These are phyloP conservation scores for Chloebia gouldiae DNA, from an alignment of 2,113 vertebrate genomes.

Conservation along the genomic window DNA sequence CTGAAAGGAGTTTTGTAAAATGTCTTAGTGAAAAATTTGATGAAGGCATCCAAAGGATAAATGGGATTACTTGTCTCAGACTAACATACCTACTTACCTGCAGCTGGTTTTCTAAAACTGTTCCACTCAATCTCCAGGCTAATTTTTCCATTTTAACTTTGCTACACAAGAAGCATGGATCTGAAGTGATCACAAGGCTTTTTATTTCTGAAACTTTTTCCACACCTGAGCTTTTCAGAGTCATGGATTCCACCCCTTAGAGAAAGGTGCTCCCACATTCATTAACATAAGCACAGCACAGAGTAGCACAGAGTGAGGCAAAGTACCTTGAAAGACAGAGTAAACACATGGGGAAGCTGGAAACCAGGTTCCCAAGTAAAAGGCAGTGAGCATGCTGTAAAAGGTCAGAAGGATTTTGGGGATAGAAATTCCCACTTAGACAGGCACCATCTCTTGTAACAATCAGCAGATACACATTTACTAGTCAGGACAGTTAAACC, in stretches of 20 bases:
- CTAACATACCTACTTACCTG: neutral
- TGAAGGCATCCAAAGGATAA: neutral
- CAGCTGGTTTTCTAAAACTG: neutral
- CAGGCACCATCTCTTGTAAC: neutral
- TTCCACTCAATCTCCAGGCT: neutral
- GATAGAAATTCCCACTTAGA: neutral
- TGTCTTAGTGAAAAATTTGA: neutral
- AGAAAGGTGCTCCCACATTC: neutral
- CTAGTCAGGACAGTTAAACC: neutral
- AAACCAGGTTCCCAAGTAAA: neutral
- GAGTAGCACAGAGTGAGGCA: neutral
- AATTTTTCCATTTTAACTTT: neutral
- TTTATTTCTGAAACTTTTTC: neutral
- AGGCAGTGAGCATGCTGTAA: neutral
- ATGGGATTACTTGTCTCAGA: neutral
- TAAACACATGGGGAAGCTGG: neutral
- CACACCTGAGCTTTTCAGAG: neutral
- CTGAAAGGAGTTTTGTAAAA: neutral
- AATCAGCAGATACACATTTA: neutral
- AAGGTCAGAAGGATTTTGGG: neutral
- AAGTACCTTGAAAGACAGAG: neutral
- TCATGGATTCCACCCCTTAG: neutral
- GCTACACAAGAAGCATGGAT: fast-evolving
- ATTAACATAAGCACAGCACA: neutral
- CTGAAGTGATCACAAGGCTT: neutral